Base-by-base conservation (phyloP, 1,140 invertebrate species). In the Tyrophagus putrescentiae region DNA sequence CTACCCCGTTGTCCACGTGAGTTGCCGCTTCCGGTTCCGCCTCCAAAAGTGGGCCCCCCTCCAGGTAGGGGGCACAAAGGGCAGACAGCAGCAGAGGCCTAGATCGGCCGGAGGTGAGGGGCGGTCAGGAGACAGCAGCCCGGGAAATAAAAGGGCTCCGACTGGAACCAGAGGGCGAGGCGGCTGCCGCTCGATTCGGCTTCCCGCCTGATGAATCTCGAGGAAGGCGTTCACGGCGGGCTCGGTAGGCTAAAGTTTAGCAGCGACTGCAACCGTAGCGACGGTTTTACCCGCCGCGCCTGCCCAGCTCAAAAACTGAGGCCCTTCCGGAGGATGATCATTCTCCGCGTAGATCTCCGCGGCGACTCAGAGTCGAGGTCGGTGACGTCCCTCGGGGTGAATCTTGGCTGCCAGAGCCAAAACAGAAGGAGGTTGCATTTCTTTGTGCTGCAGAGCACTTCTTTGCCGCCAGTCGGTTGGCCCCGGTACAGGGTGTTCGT, bases 181-280 rank as follows among this genome's bases (percentile, higher is more conserved):
- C 91, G 77, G 29, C 89, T 91, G 0, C 92, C 92, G 63, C 87
- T 88, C 0, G 89, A 91, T 1, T 84, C 86, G 11, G 83, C 77
- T 0, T 82, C 80, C 60, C 87, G 87, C 7, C 80, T 78, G 18
- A 97, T 87, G 67, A 97, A 91, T 71, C 45, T 85, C 81, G 16
- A 97, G 79, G 71, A 97, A 98, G 48, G 89, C 79, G n/a, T 87
- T 79, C 69, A 95, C 90, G 72, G 92, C 90, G 27, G 87, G 72
- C 85, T 85, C 36, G 87, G 84, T 60, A 94, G 78, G 21, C 25
- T 54, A 4, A 3, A 18, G 31, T 32, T 53, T 53, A 13, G 21
- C 13, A 54, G 85, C 6, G 85, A 79, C 34, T 86, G 82, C n/a
- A n/a, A n/a, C n/a, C n/a, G n/a, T n/a, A n/a, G n/a, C n/a, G n/a